phyloP scores from a whole-genome alignment of 2,113 vertebrate species.

The Saiga tatarica region DNA sequence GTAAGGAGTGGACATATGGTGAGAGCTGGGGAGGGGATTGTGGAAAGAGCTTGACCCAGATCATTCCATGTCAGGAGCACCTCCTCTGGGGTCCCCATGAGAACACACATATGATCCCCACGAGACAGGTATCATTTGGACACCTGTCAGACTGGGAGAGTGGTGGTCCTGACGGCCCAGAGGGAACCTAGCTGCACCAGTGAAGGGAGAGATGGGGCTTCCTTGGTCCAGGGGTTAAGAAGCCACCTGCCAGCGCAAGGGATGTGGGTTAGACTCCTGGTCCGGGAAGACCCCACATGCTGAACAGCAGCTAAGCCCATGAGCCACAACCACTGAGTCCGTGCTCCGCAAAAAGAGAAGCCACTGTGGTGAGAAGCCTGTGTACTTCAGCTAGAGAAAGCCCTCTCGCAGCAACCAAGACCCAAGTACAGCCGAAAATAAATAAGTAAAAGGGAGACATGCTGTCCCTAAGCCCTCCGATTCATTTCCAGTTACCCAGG shows the following conservation, averaged over 20 bases:
- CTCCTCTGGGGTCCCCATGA: neutral
- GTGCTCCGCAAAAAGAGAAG: fast-evolving
- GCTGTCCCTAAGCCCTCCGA: neutral
- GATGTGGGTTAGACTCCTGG: neutral
- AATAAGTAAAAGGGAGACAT: neutral
- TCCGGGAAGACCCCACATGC: neutral
- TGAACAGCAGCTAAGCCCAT: neutral
- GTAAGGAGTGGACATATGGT: neutral
- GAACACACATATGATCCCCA: neutral
- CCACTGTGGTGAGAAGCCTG: neutral
- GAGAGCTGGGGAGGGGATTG: no score
- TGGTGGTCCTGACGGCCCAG: neutral
- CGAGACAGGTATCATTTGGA: neutral
- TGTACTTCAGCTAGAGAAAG: neutral
- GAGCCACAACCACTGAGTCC: neutral
- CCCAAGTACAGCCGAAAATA: neutral
- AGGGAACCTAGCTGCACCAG: neutral
- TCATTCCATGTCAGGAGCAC: neutral
- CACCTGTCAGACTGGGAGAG: neutral
- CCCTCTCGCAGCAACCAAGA: neutral
- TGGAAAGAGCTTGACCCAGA: neutral
- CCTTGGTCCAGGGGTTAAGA: neutral
- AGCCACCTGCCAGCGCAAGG: neutral
- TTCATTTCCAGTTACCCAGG: neutral
- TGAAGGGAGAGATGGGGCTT: neutral